Evolutionary conservation across 2,797 vertebrate species (phyloP).

Genomic region (Neostethus bicornis): DNA sequence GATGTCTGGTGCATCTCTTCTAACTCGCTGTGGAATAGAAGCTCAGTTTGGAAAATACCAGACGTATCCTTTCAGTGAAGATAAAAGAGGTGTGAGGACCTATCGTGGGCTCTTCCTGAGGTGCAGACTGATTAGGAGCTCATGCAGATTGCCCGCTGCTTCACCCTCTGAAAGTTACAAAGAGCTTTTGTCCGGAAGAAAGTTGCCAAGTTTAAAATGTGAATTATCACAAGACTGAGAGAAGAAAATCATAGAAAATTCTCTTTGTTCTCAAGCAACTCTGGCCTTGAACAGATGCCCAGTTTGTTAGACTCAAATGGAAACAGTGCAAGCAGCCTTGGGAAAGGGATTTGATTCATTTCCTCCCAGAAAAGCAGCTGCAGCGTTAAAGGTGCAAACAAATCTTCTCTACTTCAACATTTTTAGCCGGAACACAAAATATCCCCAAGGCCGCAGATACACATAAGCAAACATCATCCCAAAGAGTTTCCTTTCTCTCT

Average conservation of each 20-base stretch:
- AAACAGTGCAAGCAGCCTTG: conserved; percentile 10
- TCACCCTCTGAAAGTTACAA: not conserved
- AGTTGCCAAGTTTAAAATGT: not conserved
- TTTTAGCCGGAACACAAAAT: too few relatives aligned
- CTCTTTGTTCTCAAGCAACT: conserved; percentile 33
- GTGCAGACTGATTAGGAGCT: not conserved
- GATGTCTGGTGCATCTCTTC: too few relatives aligned
- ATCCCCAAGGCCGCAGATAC: too few relatives aligned
- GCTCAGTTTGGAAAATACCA: too few relatives aligned
- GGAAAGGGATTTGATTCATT: conserved; percentile 2
- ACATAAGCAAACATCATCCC: not conserved
- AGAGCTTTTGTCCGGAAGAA: not conserved
- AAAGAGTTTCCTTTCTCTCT: too few relatives aligned
- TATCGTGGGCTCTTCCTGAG: not conserved
- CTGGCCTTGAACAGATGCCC: conserved; percentile 1
- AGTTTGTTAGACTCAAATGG: conserved; percentile 17
- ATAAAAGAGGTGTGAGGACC: conserved; percentile 8
- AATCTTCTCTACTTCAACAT: too few relatives aligned
- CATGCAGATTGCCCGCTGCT: not conserved
- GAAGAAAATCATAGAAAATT: conserved; percentile 6
- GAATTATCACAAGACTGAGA: not conserved
- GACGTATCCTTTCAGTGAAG: not conserved
- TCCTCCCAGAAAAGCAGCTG: conserved; percentile 15
- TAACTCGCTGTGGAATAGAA: too few relatives aligned
- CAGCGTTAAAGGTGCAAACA: conserved; percentile 2